Evolutionary conservation across 2,797 vertebrate species (phyloP), one percentile per base, ranked within the genome.

Genomic region (Tangara arthus): DNA sequence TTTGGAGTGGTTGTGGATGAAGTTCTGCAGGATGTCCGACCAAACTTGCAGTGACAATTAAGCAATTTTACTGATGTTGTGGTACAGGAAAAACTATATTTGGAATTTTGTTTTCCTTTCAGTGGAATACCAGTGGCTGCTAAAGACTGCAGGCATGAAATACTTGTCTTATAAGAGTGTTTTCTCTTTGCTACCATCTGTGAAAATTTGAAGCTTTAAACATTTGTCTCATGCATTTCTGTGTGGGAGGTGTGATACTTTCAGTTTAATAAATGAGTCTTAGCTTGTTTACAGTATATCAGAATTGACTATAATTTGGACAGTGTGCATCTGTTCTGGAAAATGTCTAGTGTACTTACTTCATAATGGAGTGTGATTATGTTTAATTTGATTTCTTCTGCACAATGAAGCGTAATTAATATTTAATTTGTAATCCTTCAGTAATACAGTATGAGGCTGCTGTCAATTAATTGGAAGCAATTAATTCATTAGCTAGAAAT

Each of bases 351-450:
- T 92, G 61, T 94, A 78, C 89, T 96, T 95, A 91, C 79, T 96
- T 95, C 77, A 89, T 96, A 95, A 96, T 95, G 86, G 73, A 93
- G 77, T 90, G 86, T 95, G 93, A 95, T 95, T 90, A 73, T 95
- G 65, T 97, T 97, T 97, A 94, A 93, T 87, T 93, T 91, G 83
- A 90, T 96, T 94, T 94, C 89, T 95, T 75, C 71, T 91, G 93
- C 88, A 96, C 91, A 96, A 81, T 93, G 90, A 94, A 94, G 79
- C 57, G 35, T 95, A 95, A 96, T 96, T 94, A 97, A 95, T 93
- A 93, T 97, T 97, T 97, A 96, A 97, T 96, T 94, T 95, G 86
- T 82, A 96, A 94, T 97, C 93, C 91, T 95, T 92, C 4, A 6
- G 66, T 95, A 93, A 93, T 95, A 87, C 82, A 91, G 22, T 79